These are phyloP conservation scores for Trypoxylon attenuatum DNA, from an alignment of 2,888 invertebrate genomes.

Conservation along the genomic window DNA sequence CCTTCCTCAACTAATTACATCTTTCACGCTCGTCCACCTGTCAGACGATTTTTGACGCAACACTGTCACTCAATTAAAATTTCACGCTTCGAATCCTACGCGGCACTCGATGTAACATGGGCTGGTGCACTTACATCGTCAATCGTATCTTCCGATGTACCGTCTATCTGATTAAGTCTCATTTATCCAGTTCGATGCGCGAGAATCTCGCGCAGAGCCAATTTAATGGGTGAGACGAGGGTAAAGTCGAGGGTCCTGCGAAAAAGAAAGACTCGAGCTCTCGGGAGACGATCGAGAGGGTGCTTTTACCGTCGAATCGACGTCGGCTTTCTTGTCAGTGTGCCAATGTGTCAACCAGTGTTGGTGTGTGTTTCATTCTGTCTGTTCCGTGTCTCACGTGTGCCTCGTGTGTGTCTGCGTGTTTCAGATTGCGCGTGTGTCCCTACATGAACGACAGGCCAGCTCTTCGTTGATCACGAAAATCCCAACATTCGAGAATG, in stretches of 20 bases:
- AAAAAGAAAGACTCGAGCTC: conserved; percentile 17
- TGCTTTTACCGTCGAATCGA: conserved; percentile 46
- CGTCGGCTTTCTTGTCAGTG: conserved; percentile 46
- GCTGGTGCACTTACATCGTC: too few species aligned
- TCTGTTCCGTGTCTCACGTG: conserved; percentile 3
- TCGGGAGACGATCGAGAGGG: conserved; percentile 24
- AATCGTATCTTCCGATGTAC: too few species aligned
- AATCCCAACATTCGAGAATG: conserved; percentile 73
- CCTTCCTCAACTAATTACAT: not conserved
- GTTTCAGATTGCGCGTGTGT: conserved; percentile 43
- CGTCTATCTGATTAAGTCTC: too few species aligned
- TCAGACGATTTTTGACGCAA: not conserved
- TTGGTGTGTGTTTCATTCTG: conserved; percentile 8
- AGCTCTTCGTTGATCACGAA: conserved; percentile 74
- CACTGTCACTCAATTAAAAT: too few species aligned
- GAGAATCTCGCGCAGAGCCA: not conserved
- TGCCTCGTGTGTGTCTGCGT: not conserved
- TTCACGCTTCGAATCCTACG: too few species aligned
- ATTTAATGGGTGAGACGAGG: too few species aligned
- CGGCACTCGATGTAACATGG: too few species aligned
- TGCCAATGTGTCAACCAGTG: conserved; percentile 11
- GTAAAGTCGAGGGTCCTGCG: too few species aligned
- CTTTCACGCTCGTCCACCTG: not conserved
- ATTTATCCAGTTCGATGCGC: too few species aligned
- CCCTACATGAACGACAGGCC: conserved; percentile 59